Evolutionary conservation across 2,888 invertebrate genomes (phyloP).

Genomic region (Polyommatus iphigenia): DNA sequence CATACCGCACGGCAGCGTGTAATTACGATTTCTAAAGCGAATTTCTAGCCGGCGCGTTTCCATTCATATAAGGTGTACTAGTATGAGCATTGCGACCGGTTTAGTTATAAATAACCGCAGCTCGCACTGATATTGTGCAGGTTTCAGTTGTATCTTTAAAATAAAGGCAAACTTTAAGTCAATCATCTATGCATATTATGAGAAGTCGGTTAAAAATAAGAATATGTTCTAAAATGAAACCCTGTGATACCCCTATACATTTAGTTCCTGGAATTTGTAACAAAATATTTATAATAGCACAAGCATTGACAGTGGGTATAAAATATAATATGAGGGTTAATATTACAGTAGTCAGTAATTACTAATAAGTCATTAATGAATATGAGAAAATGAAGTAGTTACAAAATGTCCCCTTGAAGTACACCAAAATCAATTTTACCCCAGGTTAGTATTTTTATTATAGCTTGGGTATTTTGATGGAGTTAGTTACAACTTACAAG

Average conservation of each 20-base stretch:
- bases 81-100: constrained; percentile 20
- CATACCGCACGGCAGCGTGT: constrained; percentile 12
- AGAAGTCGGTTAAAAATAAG: neutral
- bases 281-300: neutral
- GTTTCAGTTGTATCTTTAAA: neutral
- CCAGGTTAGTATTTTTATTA: neutral
- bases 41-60: constrained; percentile 28
- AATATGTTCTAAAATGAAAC: neutral
- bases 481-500: no score
- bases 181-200: neutral
- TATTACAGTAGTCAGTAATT: neutral
- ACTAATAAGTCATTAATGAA: neutral
- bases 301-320: neutral
- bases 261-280: neutral
- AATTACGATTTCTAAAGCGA: constrained; percentile 29
- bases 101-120: constrained; percentile 22
- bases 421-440: neutral
- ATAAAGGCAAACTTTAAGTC: neutral
- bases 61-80: constrained; percentile 31
- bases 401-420: neutral
- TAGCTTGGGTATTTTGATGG: neutral
- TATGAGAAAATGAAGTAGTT: neutral
- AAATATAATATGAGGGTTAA: neutral
- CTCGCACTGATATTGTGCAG: neutral
- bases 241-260: neutral